phyloP scores from a whole-genome alignment of 2,888 invertebrate genomes.

The Macrosiphum euphorbiae region DNA sequence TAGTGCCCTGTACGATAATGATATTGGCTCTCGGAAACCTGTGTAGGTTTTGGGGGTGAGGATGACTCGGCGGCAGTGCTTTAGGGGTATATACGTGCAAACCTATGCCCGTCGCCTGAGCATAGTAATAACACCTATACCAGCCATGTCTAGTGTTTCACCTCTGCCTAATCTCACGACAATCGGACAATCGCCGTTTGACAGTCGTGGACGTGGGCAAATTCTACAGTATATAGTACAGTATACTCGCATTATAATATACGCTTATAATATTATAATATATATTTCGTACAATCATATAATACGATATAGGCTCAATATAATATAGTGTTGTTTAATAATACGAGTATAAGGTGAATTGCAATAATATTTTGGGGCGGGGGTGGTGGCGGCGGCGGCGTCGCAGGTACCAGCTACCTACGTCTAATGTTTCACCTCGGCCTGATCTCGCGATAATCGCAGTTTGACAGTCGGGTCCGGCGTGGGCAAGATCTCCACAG shows the following conservation, averaged over 20 bases:
- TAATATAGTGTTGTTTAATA: too few relatives aligned
- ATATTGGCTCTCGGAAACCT: not conserved
- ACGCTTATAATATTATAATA: too few relatives aligned
- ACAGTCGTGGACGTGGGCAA: not conserved
- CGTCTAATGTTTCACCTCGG: not conserved
- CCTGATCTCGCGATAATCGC: not conserved
- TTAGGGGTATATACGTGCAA: not conserved
- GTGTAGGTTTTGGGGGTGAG: not conserved
- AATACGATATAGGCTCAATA: too few relatives aligned
- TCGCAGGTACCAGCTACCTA: too few relatives aligned
- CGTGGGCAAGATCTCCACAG: too few relatives aligned
- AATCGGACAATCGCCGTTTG: not conserved
- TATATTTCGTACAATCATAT: too few relatives aligned
- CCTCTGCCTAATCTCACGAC: not conserved
- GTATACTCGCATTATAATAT: too few relatives aligned
- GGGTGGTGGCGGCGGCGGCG: too few relatives aligned
- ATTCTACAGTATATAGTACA: not conserved
- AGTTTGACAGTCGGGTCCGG: not conserved
- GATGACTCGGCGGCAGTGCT: not conserved
- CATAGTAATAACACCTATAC: not conserved
- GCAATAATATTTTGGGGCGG: too few relatives aligned
- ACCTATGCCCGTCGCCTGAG: not conserved
- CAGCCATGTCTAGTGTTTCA: not conserved
- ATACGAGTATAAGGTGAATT: too few relatives aligned
- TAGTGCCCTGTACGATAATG: too few relatives aligned